These are phyloP conservation scores for Macroteleia sp. DNA, from an alignment of 2,888 invertebrate species.

Conservation along the genomic window DNA sequence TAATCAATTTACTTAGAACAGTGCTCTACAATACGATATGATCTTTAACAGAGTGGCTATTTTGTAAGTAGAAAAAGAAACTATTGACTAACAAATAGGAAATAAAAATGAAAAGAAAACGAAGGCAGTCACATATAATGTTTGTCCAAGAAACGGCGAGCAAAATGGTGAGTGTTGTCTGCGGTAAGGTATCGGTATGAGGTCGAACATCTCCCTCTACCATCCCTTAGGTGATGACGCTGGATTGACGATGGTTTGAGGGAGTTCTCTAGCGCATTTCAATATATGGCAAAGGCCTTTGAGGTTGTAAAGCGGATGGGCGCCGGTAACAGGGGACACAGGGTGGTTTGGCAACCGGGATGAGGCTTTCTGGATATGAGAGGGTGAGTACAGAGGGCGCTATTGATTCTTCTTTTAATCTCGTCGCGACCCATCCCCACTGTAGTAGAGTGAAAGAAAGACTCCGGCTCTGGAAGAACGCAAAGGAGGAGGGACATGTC, in stretches of 20 bases:
- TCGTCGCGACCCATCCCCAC: conserved; percentile 81
- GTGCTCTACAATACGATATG: too few species aligned
- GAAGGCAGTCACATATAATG: conserved; percentile 48
- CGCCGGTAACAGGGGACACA: conserved; percentile 65
- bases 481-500: conserved; percentile 61
- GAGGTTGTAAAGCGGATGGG: conserved; percentile 75
- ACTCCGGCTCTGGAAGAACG: conserved; percentile 59
- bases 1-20: too few species aligned
- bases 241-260: conserved; percentile 68
- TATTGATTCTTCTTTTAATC: conserved; percentile 84
- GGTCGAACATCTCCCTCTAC: conserved; percentile 57
- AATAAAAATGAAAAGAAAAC: conserved; percentile 17
- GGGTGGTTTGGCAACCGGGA: conserved; percentile 66
- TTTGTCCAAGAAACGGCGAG: conserved; percentile 74
- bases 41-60: too few species aligned
- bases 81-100: too few species aligned
- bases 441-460: conserved; percentile 59
- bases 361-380: conserved; percentile 70
- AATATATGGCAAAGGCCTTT: conserved; percentile 82
- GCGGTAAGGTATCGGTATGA: conserved; percentile 57
- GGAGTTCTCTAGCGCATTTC: conserved; percentile 81
- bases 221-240: conserved; percentile 64
- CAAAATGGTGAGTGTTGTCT: conserved; percentile 68
- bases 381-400: conserved; percentile 72
- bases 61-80: too few species aligned